phyloP scores from a whole-genome alignment of 53 echinoderm and acorn worm genomes.

The Echinarachnius parma region DNA sequence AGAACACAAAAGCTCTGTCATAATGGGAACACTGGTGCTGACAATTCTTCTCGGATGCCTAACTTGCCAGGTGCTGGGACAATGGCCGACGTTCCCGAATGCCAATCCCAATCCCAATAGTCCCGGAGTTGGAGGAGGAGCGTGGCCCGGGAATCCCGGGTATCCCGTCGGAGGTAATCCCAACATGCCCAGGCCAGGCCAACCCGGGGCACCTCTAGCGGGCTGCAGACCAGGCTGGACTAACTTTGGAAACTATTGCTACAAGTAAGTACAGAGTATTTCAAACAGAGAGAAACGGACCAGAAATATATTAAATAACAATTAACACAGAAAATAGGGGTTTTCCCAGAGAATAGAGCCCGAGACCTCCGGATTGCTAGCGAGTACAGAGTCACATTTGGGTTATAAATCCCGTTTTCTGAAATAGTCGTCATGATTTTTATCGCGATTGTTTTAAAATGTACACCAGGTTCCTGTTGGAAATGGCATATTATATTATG shows the following conservation, averaged over 20 bases:
- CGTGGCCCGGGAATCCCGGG: constrained; percentile 1
- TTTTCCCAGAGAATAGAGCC: too few relatives aligned
- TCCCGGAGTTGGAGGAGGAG: constrained; percentile 17
- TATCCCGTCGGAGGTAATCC: constrained; percentile 17
- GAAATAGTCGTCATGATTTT: too few relatives aligned
- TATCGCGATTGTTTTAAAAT: too few relatives aligned
- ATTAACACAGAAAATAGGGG: too few relatives aligned
- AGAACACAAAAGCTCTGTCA: background rate
- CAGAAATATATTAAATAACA: too few relatives aligned
- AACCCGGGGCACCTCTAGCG: background rate
- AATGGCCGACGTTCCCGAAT: background rate
- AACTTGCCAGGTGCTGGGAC: background rate
- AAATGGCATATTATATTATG: too few relatives aligned
- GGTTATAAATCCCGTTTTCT: too few relatives aligned
- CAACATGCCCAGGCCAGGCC: background rate
- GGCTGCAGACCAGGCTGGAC: constrained; percentile 38
- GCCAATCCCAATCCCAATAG: background rate
- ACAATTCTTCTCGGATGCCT: background rate
- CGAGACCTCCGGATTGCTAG: too few relatives aligned
- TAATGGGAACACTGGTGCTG: background rate
- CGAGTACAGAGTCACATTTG: too few relatives aligned
- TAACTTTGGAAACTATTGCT: constrained; percentile 40
- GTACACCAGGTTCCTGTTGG: too few relatives aligned
- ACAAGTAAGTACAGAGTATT: constrained; percentile 24
- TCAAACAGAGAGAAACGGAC: too few relatives aligned